Base-by-base conservation (phyloP, 2,888 invertebrate genomes). In the Dorcus parallelipipedus region DNA sequence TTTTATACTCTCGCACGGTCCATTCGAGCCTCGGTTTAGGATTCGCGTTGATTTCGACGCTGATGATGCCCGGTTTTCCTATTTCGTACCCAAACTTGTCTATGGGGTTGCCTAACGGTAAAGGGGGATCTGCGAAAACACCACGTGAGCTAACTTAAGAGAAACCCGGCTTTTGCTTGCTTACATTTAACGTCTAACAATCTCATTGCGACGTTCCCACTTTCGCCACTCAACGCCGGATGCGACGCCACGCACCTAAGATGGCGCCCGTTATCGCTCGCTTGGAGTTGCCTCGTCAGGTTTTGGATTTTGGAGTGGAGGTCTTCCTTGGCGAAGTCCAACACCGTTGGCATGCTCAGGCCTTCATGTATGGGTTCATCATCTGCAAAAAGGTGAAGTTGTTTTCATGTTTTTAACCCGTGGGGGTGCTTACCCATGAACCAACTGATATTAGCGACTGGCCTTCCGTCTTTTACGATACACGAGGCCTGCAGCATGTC, bases 371-470 rank as follows among this genome's bases (percentile, higher is more conserved):
- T 79, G 0, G 81, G 83, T 59, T 86, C 83, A 45, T 87, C 84
- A 67, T 86, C 88, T 87, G 73, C 7, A 73, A 68, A 56, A 5
- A 56, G 26, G 6, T 7, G 6, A 33, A 33, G 7, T 6, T 6
- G 26, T 33, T 6, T 20, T 20, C 3, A 20, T 2, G 7, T 33
- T 33, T 33, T 6, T 33, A 33, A 33, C 26, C 26, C 7, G 7
- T 10, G 26, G 6, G 5, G 26, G 26, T n/a, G 67, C 73, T 73
- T 78, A 86, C 87, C 87, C 48, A 91, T 75, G 69, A 79, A 87
- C 85, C 91, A 89, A n/a, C 84, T 82, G 64, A 92, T 86, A 69
- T 86, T 90, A 1, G 91, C 90, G 0, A 87, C 86, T 0, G 92
- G 92, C 68, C 90, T 80, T 3, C 90, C 91, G 60, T 86, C 83